Evolutionary conservation across 1,140 invertebrate genomes (phyloP).

Genomic region (Ptiloglossa arizonensis): DNA sequence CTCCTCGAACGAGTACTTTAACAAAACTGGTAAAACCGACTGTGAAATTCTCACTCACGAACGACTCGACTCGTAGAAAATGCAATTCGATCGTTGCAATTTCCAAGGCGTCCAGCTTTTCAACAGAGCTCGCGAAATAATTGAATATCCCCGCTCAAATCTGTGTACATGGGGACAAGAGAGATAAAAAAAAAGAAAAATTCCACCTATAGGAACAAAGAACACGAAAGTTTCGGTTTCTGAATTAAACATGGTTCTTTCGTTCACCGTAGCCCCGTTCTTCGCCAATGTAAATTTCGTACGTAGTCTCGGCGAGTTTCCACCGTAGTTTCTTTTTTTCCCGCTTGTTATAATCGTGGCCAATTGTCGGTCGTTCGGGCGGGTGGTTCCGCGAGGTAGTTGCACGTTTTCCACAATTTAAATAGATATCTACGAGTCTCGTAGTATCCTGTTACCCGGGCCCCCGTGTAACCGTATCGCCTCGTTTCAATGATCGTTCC

Average conservation of each 20-base stretch:
- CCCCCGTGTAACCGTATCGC: slow-evolving; percentile 52
- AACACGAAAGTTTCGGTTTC: not conserved
- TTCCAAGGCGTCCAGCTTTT: not conserved
- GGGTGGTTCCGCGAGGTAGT: not conserved
- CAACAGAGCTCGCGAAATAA: not conserved
- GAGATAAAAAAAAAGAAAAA: slow-evolving; percentile 21
- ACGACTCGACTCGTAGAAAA: too few species aligned
- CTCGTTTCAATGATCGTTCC: slow-evolving; percentile 48
- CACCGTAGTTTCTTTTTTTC: not conserved
- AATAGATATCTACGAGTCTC: slow-evolving; percentile 50
- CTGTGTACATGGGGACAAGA: too few species aligned
- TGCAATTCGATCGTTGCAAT: not conserved
- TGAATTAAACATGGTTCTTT: not conserved
- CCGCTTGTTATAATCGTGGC: not conserved
- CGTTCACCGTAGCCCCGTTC: not conserved
- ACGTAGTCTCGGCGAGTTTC: not conserved
- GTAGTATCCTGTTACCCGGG: slow-evolving; percentile 43
- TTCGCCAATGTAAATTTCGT: not conserved
- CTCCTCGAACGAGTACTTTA: too few species aligned
- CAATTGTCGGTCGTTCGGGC: not conserved
- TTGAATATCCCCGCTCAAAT: not conserved
- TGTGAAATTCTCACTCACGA: too few species aligned
- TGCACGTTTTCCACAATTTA: slow-evolving; percentile 38
- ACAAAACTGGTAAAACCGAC: too few species aligned
- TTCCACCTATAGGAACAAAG: not conserved